phyloP scores from a whole-genome alignment of 2,888 invertebrate species.

The Amphiduros pacificus region DNA sequence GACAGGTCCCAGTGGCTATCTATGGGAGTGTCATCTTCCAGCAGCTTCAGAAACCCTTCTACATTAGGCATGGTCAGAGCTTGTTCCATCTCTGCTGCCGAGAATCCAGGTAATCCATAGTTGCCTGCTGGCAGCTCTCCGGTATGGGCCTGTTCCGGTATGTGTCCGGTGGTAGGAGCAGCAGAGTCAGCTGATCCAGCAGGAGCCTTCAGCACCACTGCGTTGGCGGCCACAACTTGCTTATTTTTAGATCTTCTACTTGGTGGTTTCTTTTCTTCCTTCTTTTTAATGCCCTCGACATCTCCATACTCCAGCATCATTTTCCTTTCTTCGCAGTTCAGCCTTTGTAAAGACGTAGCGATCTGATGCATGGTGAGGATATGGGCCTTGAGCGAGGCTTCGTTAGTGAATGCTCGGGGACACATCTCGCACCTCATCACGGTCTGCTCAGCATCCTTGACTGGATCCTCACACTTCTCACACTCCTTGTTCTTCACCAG shows the following conservation, averaged over 20 bases:
- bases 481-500: constrained; percentile 11
- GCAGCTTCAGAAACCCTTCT: neutral
- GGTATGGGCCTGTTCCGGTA: too few species aligned
- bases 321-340: neutral
- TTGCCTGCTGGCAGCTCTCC: neutral
- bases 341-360: too few species aligned
- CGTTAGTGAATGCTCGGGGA: too few species aligned
- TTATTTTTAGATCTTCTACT: neutral
- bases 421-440: too few species aligned
- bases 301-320: too few species aligned
- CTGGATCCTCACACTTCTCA: neutral
- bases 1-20: neutral
- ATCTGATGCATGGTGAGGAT: neutral
- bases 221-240: neutral
- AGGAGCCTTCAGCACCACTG: too few species aligned
- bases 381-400: neutral
- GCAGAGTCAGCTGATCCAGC: too few species aligned
- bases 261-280: neutral
- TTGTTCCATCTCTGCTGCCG: neutral
- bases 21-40: neutral
- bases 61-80: neutral
- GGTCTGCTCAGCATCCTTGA: neutral
- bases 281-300: neutral
- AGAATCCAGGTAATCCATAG: neutral
- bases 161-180: too few species aligned